Base-by-base conservation (phyloP, 2,888 invertebrate species). In the Oeneis ivallda region DNA sequence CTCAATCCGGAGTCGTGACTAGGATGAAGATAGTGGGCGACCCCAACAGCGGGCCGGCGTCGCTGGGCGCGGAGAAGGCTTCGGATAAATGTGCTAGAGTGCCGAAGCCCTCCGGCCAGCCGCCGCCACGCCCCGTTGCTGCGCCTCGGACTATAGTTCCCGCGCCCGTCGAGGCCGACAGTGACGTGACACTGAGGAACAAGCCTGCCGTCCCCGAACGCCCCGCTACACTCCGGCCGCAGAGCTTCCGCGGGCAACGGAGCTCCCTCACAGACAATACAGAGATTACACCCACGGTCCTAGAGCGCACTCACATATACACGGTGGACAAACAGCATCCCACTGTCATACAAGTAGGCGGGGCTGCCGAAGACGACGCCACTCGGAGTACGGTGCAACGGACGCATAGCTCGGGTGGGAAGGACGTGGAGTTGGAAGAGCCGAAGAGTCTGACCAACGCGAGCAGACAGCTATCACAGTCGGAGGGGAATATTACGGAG, bases 161-260 rank as follows among this genome's bases (percentile, higher is more conserved):
- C 8, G 73, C 77, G 70, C 81, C 79, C 15, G 79, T 79, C 15
- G 81, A 60, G 13, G 26, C 80, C 32, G 84, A 84, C 34, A 37
- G 1, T 41, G 85, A 83, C 54, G 93, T 94, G 53, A 92, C 92
- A 77, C 80, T 94, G 71, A 92, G 94, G 34, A 89, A 93, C 79
- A 97, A 97, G 84, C 97, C 97, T 7, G 95, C 95, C 60, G 94
- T 97, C 72, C 97, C 97, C 59, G 96, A 96, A 82, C 93, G 97
- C 64, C 96, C 96, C 58, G 94, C 95, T 49, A 94, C 94, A 54
- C 87, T 96, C 66, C 92, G 93, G 19, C 93, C 93, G 72, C 94
- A 93, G 64, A 92, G 89, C 80, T 93, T 92, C 80, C 85, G 92
- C 68, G 89, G 82, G 64, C 81, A 86, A 61, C 84, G 90, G 61